A percentile compares a stretch with the other conserved stretches of the same genome.
These are phyloP conservation scores for Zeuzera pyrina DNA, from an alignment of 2,888 invertebrate species.

Conservation along the genomic window DNA sequence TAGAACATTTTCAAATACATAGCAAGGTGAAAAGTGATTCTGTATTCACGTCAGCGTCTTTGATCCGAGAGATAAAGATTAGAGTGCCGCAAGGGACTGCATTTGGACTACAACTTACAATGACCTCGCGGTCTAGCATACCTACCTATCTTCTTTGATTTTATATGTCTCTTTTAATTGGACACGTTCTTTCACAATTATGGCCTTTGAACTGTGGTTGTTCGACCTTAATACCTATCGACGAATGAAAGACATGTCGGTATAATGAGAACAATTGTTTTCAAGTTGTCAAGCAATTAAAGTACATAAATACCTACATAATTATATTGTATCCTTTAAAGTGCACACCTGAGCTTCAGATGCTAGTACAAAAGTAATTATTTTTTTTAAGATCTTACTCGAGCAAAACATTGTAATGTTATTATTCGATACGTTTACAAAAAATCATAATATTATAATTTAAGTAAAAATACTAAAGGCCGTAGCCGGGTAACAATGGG, in stretches of 20 bases:
- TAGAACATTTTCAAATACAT: conserved; percentile 19
- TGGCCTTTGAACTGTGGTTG: conserved; percentile 14
- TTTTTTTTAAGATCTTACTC: too few relatives aligned
- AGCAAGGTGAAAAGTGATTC: conserved; percentile 19
- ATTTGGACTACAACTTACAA: conserved; percentile 1
- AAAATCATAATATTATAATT: too few relatives aligned
- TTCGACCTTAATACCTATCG: conserved; percentile 12
- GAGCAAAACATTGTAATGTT: too few relatives aligned
- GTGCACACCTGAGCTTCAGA: too few relatives aligned
- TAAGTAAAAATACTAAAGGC: too few relatives aligned
- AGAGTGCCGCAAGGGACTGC: conserved; percentile 8
- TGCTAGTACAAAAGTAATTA: too few relatives aligned
- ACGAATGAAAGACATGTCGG: conserved; percentile 5
- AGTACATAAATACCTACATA: too few relatives aligned
- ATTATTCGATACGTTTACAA: too few relatives aligned
- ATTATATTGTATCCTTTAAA: too few relatives aligned
- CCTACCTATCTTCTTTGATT: not conserved
- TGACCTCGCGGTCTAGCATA: not conserved
- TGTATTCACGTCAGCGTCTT: conserved; percentile 1
- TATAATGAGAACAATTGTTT: too few relatives aligned
- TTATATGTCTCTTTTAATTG: conserved; percentile 10
- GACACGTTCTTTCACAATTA: conserved; percentile 12
- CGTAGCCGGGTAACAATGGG: too few relatives aligned
- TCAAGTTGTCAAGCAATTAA: too few relatives aligned
- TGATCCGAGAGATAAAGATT: conserved; percentile 3